Evolutionary conservation across 2,888 invertebrate genomes (phyloP).

Genomic region (Lypha dubia): DNA sequence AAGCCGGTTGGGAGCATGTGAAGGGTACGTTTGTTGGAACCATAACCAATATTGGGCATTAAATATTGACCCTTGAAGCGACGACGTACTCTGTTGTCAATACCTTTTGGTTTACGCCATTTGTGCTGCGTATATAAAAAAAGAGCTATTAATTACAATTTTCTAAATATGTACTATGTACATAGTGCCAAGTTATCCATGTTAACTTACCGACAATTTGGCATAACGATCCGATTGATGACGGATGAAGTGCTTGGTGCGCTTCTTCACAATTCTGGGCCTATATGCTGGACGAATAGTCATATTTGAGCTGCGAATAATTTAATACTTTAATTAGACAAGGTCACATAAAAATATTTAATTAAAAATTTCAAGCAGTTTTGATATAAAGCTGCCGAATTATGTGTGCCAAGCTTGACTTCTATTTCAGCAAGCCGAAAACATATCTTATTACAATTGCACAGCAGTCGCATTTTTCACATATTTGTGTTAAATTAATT

Average conservation of each 20-base stretch:
- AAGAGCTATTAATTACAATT: not conserved
- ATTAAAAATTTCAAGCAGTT: too few relatives aligned
- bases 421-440: constrained; percentile 3
- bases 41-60: constrained; percentile 99
- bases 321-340: constrained; percentile 18
- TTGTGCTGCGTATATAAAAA: constrained; percentile 87
- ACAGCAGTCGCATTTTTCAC: constrained; percentile 44
- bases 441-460: constrained; percentile 64
- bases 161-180: not conserved
- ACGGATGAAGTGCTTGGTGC: constrained; percentile 98
- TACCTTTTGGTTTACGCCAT: constrained; percentile 99
- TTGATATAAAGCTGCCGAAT: not conserved
- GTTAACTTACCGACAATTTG: constrained; percentile 91
- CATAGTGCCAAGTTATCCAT: not conserved
- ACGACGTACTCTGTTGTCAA: constrained; percentile 99
- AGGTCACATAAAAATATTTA: too few relatives aligned
- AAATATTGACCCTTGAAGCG: constrained; percentile 99
- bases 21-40: constrained; percentile 95
- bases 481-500: constrained; percentile 35
- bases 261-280: constrained; percentile 97
- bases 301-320: constrained; percentile 86
- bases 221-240: constrained; percentile 99
- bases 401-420: constrained; percentile 70
- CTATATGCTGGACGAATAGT: constrained; percentile 95
- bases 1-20: constrained; percentile 99